phyloP scores from a whole-genome alignment of 2,797 vertebrate genomes.

The Hafferia zeledoni region DNA sequence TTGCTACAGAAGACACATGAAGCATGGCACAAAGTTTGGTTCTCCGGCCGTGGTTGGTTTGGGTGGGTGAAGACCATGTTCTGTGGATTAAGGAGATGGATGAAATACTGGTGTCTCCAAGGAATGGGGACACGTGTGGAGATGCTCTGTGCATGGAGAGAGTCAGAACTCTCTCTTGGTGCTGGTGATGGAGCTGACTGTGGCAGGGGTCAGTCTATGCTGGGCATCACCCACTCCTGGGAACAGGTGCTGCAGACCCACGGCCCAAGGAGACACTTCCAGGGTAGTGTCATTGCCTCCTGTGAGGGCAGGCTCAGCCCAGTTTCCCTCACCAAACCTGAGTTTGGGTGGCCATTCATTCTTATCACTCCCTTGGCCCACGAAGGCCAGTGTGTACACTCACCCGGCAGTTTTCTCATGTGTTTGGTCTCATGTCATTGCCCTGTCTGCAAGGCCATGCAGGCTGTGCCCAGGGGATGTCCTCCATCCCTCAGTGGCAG shows the following conservation, averaged over 20 bases:
- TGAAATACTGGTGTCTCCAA: not conserved
- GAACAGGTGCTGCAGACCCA: not conserved
- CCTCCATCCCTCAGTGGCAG: not conserved
- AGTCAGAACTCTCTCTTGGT: not conserved
- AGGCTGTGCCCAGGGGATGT: not conserved
- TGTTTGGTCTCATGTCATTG: not conserved
- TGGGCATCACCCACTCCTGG: not conserved
- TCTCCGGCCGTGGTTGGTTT: not conserved
- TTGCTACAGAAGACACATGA: not conserved
- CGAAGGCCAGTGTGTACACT: accelerated
- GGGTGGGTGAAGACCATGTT: not conserved
- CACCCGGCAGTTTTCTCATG: not conserved
- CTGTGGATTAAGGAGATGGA: not conserved
- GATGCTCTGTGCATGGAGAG: not conserved
- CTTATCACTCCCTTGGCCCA: not conserved
- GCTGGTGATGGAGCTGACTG: not conserved
- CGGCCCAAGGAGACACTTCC: not conserved
- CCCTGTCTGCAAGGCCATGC: not conserved
- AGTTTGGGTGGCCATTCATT: not conserved
- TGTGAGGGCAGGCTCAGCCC: not conserved
- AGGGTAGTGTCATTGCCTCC: no score
- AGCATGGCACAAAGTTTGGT: not conserved
- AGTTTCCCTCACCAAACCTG: accelerated
- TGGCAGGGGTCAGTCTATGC: not conserved
- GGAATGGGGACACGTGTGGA: not conserved